Evolutionary conservation across 2,888 invertebrate genomes (phyloP).

Genomic region (Gymnoscelis rufifasciata): DNA sequence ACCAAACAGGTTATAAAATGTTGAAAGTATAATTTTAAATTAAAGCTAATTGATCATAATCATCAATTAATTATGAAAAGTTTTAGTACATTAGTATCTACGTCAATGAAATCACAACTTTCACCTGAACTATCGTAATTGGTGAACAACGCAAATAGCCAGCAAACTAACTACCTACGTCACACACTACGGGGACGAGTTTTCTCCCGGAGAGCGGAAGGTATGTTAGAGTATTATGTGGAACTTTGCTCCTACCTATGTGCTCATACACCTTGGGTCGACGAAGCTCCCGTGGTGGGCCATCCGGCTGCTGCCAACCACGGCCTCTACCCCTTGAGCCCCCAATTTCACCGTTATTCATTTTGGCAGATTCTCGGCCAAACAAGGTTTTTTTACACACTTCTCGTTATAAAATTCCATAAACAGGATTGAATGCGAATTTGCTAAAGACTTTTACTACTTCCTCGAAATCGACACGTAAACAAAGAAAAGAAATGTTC

Average conservation of each 20-base stretch:
- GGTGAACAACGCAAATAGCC: constrained; percentile 53
- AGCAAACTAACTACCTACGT: constrained; percentile 51
- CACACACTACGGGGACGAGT: constrained; percentile 34
- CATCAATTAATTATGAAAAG: constrained; percentile 20
- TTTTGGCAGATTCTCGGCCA: constrained; percentile 42
- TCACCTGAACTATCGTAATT: constrained; percentile 63
- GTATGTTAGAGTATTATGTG: background rate
- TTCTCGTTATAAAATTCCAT: constrained; percentile 56
- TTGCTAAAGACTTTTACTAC: constrained; percentile 30
- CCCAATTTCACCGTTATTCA: constrained; percentile 77
- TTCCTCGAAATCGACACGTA: constrained; percentile 67
- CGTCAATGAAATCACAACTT: constrained; percentile 75
- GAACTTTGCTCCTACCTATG: constrained; percentile 11
- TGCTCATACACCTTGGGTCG: constrained; percentile 59
- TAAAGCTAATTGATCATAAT: no score
- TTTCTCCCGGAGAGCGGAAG: constrained; percentile 41
- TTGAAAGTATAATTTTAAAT: constrained; percentile 45
- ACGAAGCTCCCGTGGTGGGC: constrained; percentile 69
- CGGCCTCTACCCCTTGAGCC: constrained; percentile 74
- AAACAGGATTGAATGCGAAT: constrained; percentile 40
- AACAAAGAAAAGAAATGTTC: constrained; percentile 70
- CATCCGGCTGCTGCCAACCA: constrained; percentile 70
- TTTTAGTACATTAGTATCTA: constrained; percentile 56
- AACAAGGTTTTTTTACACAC: constrained; percentile 33
- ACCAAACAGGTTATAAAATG: constrained; percentile 17